These are phyloP conservation scores for Psylliodes chrysocephalus DNA, from an alignment of 2,888 invertebrate genomes.

Conservation along the genomic window DNA sequence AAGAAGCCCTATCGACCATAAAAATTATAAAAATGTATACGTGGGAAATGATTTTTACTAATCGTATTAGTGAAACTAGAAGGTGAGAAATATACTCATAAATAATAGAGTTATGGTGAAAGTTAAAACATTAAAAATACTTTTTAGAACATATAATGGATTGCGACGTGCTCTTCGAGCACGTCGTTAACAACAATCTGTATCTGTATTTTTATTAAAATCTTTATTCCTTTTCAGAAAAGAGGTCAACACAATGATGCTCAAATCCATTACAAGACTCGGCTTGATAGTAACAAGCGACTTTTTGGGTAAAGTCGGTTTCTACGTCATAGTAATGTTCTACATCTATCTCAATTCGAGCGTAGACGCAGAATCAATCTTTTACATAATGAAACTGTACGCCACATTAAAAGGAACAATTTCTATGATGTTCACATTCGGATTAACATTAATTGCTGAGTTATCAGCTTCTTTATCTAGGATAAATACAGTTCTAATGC, in stretches of 20 bases:
- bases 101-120: no score
- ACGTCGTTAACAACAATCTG: no score
- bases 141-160: no score
- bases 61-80: no score
- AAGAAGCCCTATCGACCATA: constrained; percentile 52
- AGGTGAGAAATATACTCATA: no score
- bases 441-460: constrained; percentile 49
- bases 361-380: constrained; percentile 50
- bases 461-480: constrained; percentile 47
- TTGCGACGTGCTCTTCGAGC: no score
- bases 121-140: no score
- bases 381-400: constrained; percentile 49
- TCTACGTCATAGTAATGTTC: constrained; percentile 51
- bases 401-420: constrained; percentile 45
- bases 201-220: no score
- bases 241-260: no score
- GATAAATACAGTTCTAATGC: constrained; percentile 56
- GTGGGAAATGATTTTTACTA: no score
- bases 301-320: constrained; percentile 49
- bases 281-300: constrained; percentile 52
- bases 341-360: constrained; percentile 46
- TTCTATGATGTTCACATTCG: constrained; percentile 46
- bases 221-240: no score
- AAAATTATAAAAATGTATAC: constrained; percentile 55
- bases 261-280: no score